Conservation (phyloP, 2,797 vertebrate genomes). For the Crocodylus rhombifer region DNA sequence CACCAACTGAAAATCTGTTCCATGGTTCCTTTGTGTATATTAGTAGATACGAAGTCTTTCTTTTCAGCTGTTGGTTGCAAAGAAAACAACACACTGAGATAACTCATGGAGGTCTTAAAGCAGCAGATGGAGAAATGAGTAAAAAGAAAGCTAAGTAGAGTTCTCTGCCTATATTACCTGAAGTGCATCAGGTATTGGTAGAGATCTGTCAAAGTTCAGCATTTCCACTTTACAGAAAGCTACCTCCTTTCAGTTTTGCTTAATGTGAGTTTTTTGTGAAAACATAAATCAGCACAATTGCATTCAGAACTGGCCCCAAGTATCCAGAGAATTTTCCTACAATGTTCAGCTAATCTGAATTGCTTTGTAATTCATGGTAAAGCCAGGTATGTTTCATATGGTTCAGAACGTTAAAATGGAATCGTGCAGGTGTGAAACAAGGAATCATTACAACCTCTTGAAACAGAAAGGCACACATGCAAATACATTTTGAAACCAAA, state of each 20-base stretch:
- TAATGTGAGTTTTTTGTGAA: background rate
- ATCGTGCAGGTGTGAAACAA: background rate
- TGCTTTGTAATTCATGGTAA: background rate
- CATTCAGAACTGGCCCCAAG: background rate
- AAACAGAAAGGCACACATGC: background rate
- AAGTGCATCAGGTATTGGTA: background rate
- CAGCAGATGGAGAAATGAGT: background rate
- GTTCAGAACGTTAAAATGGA: background rate
- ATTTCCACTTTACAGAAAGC: background rate
- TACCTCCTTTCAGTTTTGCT: background rate
- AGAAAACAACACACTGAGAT: background rate
- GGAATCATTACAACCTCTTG: background rate
- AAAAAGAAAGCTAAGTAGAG: background rate
- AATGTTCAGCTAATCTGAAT: constrained; percentile 10
- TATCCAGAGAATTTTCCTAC: background rate
- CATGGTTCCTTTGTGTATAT: fast-evolving
- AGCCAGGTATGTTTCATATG: background rate
- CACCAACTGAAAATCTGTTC: background rate
- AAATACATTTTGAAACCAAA: too few species aligned
- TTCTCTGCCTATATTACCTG: background rate
- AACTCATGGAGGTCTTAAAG: background rate
- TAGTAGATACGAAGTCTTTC: background rate
- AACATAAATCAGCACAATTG: background rate
- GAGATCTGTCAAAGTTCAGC: background rate
- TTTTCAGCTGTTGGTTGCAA: background rate